Percentiles rank a stretch among this genome's conserved stretches.
Evolutionary conservation across 2,797 vertebrate species (phyloP).

Genomic region (Falco biarmicus): DNA sequence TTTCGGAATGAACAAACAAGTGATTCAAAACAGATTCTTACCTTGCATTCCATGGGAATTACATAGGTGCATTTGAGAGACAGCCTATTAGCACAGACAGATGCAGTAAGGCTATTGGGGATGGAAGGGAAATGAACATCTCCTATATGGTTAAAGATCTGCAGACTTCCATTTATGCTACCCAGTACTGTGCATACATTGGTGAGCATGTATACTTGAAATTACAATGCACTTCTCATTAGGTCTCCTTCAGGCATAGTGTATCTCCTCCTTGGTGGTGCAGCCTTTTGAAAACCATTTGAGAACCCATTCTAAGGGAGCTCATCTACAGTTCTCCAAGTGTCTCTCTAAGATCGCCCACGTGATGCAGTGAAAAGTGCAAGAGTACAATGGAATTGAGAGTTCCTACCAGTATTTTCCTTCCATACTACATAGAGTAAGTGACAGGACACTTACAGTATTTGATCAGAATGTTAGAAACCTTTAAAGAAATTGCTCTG

Average conservation of each 20-base stretch:
- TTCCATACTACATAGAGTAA: background rate
- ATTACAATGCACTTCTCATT: background rate
- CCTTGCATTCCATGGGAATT: background rate
- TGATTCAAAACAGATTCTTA: background rate
- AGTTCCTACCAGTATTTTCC: background rate
- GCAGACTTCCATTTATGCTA: background rate
- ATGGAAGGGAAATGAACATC: background rate
- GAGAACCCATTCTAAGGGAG: background rate
- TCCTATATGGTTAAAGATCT: background rate
- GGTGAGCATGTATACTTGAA: background rate
- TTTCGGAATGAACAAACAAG: accelerated
- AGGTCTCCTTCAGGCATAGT: background rate
- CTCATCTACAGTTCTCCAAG: background rate
- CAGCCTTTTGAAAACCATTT: background rate
- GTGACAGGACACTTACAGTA: background rate
- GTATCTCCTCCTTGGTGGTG: background rate
- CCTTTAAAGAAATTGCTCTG: background rate
- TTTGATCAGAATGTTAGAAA: background rate
- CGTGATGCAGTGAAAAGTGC: background rate
- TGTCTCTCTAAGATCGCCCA: background rate
- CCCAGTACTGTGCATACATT: background rate
- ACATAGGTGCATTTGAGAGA: background rate
- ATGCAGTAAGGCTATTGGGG: background rate
- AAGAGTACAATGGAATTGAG: background rate
- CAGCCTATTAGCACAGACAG: background rate